Percentiles rank a stretch among this genome's conserved stretches.
Conservation (phyloP, 2,888 invertebrate species). For the Machimus rusticus region DNA sequence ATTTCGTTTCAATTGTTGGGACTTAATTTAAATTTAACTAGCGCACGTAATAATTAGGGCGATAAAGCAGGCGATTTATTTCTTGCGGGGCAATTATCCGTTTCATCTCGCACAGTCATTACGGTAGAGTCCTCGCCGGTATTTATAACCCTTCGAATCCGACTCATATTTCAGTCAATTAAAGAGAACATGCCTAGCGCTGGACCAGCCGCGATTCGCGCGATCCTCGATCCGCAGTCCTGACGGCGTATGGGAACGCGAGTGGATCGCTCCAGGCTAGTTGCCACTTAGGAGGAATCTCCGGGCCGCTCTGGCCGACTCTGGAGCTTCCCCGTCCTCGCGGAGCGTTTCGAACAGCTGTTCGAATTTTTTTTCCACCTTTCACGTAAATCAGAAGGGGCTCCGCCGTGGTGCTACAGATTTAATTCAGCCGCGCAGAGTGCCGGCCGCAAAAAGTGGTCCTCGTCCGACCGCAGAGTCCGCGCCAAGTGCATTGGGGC, state of each 20-base stretch:
- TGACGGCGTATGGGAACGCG: neutral
- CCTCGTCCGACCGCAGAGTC: conserved; percentile 24
- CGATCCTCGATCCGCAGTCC: neutral
- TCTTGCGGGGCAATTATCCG: conserved; percentile 25
- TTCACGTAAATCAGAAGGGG: conserved; percentile 33
- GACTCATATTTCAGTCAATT: conserved; percentile 35
- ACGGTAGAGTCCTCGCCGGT: conserved; percentile 5
- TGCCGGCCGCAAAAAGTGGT: conserved; percentile 12
- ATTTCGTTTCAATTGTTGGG: neutral
- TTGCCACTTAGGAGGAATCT: neutral
- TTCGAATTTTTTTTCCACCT: conserved; percentile 28
- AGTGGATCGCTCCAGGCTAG: conserved; percentile 10
- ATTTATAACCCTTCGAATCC: conserved; percentile 34
- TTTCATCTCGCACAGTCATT: conserved; percentile 5
- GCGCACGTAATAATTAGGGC: conserved; percentile 12
- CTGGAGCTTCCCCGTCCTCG: neutral
- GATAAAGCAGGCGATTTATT: conserved; percentile 24
- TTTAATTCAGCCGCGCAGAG: conserved; percentile 4
- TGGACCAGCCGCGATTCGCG: neutral
- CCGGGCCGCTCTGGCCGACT: neutral
- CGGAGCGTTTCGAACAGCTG: conserved; percentile 1
- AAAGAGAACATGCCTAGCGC: conserved; percentile 29
- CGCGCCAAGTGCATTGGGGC: conserved; percentile 31
- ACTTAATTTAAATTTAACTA: conserved; percentile 24
- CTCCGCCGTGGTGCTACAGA: neutral